Evolutionary conservation across 2,113 vertebrate genomes (phyloP).

Genomic region (Cheirogaleus medius): DNA sequence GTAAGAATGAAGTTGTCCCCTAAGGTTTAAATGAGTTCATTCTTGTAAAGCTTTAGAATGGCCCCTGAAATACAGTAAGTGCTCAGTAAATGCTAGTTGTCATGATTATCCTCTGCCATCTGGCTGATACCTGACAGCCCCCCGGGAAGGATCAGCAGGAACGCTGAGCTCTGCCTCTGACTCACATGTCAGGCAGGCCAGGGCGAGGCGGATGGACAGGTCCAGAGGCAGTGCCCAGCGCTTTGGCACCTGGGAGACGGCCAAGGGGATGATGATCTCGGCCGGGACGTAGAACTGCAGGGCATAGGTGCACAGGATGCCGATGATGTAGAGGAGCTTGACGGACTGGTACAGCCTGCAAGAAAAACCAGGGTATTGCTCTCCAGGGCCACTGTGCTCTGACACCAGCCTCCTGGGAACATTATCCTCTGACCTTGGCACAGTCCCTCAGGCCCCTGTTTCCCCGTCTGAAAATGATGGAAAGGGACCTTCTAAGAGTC

Average conservation of each 20-base stretch:
- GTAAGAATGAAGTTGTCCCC: background rate
- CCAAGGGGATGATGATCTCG: slow-evolving; percentile 91
- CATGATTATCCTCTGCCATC: background rate
- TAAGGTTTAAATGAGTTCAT: background rate
- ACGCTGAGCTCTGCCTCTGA: background rate
- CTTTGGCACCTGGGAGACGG: slow-evolving; percentile 82
- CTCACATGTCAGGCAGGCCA: slow-evolving; percentile 95
- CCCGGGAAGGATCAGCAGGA: background rate
- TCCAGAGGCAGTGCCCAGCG: slow-evolving; percentile 87
- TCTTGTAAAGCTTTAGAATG: background rate
- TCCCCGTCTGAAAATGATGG: background rate
- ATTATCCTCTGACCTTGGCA: background rate
- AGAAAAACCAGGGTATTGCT: background rate
- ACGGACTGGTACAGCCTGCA: slow-evolving; percentile 94
- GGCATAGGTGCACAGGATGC: slow-evolving; percentile 95
- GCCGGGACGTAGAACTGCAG: slow-evolving; percentile 97
- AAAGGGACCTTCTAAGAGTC: background rate
- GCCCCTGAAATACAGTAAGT: background rate
- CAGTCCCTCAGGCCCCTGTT: background rate
- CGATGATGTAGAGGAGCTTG: slow-evolving; percentile 93
- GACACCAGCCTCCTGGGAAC: background rate
- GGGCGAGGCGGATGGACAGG: slow-evolving; percentile 85
- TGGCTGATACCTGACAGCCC: background rate
- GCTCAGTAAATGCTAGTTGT: background rate
- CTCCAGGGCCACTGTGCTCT: background rate